Percentiles rank a stretch among this genome's conserved stretches.
Evolutionary conservation across 2,113 vertebrate species (phyloP).

Genomic region (Bagarius yarrelli): DNA sequence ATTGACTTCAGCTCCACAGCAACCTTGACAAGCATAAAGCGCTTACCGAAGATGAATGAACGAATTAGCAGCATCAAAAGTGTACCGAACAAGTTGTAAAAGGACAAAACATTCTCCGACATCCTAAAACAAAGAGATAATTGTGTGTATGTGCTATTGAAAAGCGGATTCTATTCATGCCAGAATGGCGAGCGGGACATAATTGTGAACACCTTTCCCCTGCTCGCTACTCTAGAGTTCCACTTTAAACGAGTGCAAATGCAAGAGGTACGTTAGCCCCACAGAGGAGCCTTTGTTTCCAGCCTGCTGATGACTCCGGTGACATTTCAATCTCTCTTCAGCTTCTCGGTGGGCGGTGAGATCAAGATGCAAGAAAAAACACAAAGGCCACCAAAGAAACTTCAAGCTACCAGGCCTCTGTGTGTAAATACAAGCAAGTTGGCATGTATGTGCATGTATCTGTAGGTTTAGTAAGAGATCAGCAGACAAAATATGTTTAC

Average conservation of each 20-base stretch:
- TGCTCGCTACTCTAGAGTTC: constrained; percentile 40
- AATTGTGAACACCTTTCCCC: constrained; percentile 55
- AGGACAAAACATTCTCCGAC: constrained; percentile 7
- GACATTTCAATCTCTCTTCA: constrained; percentile 68
- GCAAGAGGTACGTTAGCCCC: constrained; percentile 57
- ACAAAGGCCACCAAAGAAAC: constrained; percentile 42
- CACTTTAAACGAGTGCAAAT: constrained; percentile 34
- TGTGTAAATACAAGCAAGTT: not conserved
- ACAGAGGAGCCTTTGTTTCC: constrained; percentile 60
- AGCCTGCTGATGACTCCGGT: constrained; percentile 54
- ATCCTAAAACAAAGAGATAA: constrained; percentile 44
- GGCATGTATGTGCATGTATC: not conserved
- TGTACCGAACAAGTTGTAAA: constrained; percentile 30
- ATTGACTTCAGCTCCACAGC: not conserved
- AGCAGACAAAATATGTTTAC: not conserved
- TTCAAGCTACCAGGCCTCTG: not conserved
- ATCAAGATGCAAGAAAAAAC: constrained; percentile 54
- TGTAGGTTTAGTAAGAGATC: not conserved
- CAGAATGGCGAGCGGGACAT: constrained; percentile 34
- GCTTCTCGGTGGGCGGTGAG: constrained; percentile 54
- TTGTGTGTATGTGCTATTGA: constrained; percentile 35
- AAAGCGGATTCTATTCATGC: constrained; percentile 40
- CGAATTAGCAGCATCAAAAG: constrained; percentile 22
- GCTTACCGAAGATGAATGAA: not conserved
- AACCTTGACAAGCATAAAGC: not conserved